A percentile compares a stretch with the other conserved stretches of the same genome.
Conservation (phyloP, 1,140 invertebrate species). For the Planococcus citri region DNA sequence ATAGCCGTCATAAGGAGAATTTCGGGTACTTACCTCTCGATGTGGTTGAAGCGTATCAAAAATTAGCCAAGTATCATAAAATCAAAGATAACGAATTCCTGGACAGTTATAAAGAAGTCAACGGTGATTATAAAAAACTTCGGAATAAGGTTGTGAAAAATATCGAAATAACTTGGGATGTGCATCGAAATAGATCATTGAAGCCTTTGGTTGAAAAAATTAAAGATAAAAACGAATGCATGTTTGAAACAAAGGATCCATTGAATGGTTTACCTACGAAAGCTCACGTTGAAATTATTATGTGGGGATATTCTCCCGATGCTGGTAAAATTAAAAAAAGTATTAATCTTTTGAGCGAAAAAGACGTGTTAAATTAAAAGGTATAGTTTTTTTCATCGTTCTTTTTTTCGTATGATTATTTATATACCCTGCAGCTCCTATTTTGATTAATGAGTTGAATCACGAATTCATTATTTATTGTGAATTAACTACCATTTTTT, state of each 20-base stretch:
- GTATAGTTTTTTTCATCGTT: no score
- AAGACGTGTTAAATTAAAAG: not conserved
- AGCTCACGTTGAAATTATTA: slow-evolving; percentile 33
- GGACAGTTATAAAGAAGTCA: slow-evolving; percentile 30
- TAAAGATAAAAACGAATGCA: slow-evolving; percentile 30
- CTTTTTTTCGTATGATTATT: no score
- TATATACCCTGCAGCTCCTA: no score
- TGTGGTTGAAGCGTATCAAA: slow-evolving; percentile 31
- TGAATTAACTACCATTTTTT: no score
- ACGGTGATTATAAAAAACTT: slow-evolving; percentile 34
- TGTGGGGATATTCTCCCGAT: slow-evolving; percentile 35
- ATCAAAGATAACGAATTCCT: slow-evolving; percentile 32
- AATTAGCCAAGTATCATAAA: slow-evolving; percentile 31
- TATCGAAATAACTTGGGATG: slow-evolving; percentile 33
- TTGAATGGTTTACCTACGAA: slow-evolving; percentile 32
- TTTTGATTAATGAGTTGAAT: no score
- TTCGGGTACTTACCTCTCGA: slow-evolving; percentile 34
- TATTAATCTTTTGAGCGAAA: slow-evolving; percentile 30
- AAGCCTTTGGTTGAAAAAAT: slow-evolving; percentile 25
- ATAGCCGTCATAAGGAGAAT: slow-evolving; percentile 33
- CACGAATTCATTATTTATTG: no score
- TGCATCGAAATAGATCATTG: slow-evolving; percentile 33
- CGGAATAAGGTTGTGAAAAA: slow-evolving; percentile 30
- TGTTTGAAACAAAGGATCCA: slow-evolving; percentile 32
- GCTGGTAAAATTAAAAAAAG: slow-evolving; percentile 33